These are phyloP conservation scores for Galaxea fascicularis DNA, from an alignment of 92 coral and sea anemone genomes.

Conservation along the genomic window DNA sequence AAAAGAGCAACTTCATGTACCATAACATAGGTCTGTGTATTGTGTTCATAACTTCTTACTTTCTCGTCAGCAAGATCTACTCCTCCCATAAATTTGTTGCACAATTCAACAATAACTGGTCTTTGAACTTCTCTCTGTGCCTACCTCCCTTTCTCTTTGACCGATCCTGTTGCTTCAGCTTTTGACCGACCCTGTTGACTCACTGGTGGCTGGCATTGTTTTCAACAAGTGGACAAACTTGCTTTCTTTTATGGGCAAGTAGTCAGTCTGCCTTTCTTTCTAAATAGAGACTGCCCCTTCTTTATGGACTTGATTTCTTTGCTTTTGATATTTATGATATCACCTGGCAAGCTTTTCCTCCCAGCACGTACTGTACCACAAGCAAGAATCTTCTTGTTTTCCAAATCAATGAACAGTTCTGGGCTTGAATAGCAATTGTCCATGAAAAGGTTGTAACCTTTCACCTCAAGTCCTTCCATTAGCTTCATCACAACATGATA, in stretches of 20 bases:
- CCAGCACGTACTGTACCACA: conserved; percentile 26
- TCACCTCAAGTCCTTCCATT: conserved; percentile 17
- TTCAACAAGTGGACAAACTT: conserved; percentile 29
- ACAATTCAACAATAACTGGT: conserved; percentile 9
- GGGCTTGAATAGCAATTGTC: conserved; percentile 12
- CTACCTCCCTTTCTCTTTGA: conserved; percentile 26
- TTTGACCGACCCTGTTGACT: too few species aligned
- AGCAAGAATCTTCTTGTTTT: conserved; percentile 13
- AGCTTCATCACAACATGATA: conserved; percentile 19
- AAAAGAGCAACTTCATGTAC: background rate
- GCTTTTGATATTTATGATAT: conserved; percentile 13
- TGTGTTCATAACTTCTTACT: conserved; percentile 4
- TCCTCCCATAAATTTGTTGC: conserved; percentile 8
- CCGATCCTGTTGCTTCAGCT: background rate
- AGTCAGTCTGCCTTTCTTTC: conserved; percentile 26
- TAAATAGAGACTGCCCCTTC: conserved; percentile 23
- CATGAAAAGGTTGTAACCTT: conserved; percentile 2
- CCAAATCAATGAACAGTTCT: conserved; percentile 11
- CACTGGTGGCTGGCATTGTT: conserved; percentile 18
- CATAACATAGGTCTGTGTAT: background rate
- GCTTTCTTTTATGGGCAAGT: conserved; percentile 23
- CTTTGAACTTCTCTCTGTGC: conserved; percentile 22
- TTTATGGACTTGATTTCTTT: conserved; percentile 22
- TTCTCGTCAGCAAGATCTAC: conserved; percentile 18
- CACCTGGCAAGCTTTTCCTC: conserved; percentile 24